phyloP scores from a whole-genome alignment of 2,888 invertebrate genomes.

The Deroplatys truncata region DNA sequence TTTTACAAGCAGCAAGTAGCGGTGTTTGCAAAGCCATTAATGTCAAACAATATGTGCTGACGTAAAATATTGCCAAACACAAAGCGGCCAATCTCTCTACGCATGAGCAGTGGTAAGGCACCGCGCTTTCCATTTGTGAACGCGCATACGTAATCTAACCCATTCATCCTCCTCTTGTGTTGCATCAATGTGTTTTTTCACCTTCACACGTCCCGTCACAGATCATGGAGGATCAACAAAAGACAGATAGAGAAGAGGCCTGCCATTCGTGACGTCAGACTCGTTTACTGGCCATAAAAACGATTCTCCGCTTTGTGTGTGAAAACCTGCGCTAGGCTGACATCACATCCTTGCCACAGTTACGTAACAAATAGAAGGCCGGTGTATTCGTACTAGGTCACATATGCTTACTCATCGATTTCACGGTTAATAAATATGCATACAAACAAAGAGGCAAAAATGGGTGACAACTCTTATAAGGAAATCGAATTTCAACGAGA shows the following conservation, averaged over 20 bases:
- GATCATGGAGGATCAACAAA: neutral
- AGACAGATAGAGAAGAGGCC: neutral
- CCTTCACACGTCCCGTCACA: constrained; percentile 16
- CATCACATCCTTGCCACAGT: neutral
- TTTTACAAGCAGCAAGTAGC: too few relatives aligned
- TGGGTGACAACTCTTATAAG: too few relatives aligned
- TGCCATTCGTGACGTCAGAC: neutral
- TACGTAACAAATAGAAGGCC: neutral
- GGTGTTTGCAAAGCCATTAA: too few relatives aligned
- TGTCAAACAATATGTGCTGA: too few relatives aligned
- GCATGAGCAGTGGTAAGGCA: too few relatives aligned
- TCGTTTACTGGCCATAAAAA: neutral
- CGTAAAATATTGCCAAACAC: too few relatives aligned
- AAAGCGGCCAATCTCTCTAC: too few relatives aligned
- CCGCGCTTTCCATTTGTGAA: neutral
- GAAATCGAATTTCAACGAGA: too few relatives aligned
- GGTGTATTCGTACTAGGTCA: neutral
- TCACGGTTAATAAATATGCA: too few relatives aligned
- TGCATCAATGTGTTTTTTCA: neutral
- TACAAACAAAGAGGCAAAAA: too few relatives aligned
- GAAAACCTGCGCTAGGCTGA: neutral
- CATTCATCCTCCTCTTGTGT: neutral
- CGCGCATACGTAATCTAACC: neutral
- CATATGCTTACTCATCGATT: too few relatives aligned
- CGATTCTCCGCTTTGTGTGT: neutral